These are phyloP conservation scores for Girardinichthys multiradiatus DNA, from an alignment of 2,113 vertebrate genomes.

Conservation along the genomic window DNA sequence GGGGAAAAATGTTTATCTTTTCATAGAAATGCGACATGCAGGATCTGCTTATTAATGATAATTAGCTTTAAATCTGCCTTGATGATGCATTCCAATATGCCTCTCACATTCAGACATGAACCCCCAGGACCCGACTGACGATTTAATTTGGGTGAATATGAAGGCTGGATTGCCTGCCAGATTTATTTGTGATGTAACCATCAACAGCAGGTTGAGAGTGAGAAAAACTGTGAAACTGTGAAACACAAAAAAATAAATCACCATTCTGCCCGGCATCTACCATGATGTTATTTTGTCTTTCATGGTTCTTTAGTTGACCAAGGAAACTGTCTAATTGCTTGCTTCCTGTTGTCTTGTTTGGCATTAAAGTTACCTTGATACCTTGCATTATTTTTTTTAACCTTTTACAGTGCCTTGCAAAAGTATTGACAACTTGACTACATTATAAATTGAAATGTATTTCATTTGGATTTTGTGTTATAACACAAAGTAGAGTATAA, in stretches of 20 bases:
- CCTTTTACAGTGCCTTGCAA: no score
- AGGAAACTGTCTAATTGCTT: background rate
- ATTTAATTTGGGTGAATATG: conserved; percentile 48
- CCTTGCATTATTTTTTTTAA: background rate
- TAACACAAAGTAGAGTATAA: background rate
- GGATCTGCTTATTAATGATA: conserved; percentile 60
- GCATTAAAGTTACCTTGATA: background rate
- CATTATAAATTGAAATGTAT: background rate
- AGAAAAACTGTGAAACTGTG: background rate
- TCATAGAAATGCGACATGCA: conserved; percentile 43
- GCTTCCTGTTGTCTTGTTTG: background rate
- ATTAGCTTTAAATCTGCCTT: conserved; percentile 55
- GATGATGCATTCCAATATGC: conserved; percentile 40
- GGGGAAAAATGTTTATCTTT: conserved; percentile 58
- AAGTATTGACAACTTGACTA: background rate
- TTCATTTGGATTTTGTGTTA: background rate
- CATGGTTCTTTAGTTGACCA: background rate
- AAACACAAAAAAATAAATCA: conserved; percentile 24
- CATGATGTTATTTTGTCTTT: background rate
- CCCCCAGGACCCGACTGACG: conserved; percentile 15
- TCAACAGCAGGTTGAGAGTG: conserved; percentile 17
- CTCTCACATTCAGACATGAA: conserved; percentile 45
- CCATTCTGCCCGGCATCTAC: background rate
- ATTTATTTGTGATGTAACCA: conserved; percentile 23
- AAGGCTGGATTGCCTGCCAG: conserved; percentile 36